Evolutionary conservation across 2,888 invertebrate genomes (phyloP).

Genomic region (Dysmachus trigonus): DNA sequence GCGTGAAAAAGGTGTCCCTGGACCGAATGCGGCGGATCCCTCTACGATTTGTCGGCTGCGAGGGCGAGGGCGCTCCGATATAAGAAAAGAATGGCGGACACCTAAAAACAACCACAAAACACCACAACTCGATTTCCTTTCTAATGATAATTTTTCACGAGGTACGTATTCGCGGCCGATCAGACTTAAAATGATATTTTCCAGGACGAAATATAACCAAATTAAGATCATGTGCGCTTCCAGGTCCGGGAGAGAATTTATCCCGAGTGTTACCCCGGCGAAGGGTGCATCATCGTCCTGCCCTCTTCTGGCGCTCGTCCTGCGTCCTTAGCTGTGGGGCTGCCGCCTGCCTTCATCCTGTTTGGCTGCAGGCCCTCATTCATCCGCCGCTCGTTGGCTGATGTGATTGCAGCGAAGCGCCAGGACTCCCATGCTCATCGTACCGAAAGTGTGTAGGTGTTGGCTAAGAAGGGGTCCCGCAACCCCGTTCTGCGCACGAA

Average conservation of each 20-base stretch:
- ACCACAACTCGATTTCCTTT: conserved; percentile 50
- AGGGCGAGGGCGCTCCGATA: not conserved
- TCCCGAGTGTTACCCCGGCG: not conserved
- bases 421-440: not conserved
- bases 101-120: conserved; percentile 37
- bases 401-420: not conserved
- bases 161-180: conserved; percentile 65
- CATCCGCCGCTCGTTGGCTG: conserved; percentile 5
- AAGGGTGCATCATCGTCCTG: conserved; percentile 20
- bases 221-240: conserved; percentile 61
- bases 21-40: not conserved
- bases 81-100: conserved; percentile 21
- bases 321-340: not conserved
- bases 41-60: not conserved
- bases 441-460: not conserved
- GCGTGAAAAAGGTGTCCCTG: not conserved
- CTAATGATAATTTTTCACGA: conserved; percentile 47
- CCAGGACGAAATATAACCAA: conserved; percentile 57
- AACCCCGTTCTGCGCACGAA: not conserved
- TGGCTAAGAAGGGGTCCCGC: not conserved
- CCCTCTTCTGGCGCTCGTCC: conserved; percentile 3
- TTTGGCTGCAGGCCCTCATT: conserved; percentile 8
- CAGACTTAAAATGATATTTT: conserved; percentile 65
- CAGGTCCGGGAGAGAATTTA: conserved; percentile 14
- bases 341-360: not conserved